Percentiles rank a stretch among this genome's conserved stretches.
Evolutionary conservation across 2,113 vertebrate genomes (phyloP).

Genomic region (Aegotheles bennettii): DNA sequence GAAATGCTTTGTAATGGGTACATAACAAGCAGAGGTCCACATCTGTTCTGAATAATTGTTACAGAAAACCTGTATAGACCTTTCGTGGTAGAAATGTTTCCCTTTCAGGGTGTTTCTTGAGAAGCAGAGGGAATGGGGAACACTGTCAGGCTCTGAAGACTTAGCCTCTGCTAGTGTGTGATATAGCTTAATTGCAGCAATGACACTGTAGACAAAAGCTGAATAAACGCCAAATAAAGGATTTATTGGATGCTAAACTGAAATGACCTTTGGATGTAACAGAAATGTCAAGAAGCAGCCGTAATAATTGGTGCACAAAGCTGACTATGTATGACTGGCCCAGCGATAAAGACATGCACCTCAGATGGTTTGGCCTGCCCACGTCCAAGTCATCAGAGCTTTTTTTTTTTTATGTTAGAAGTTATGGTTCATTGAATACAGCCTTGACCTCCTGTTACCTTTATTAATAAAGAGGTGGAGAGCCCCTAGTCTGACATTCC

Average conservation of each 20-base stretch:
- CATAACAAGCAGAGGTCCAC: background rate
- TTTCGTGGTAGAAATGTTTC: background rate
- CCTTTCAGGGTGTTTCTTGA: background rate
- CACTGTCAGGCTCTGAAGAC: background rate
- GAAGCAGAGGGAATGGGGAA: background rate
- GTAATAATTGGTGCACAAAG: slow-evolving; percentile 19
- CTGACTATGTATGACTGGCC: background rate
- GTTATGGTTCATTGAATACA: background rate
- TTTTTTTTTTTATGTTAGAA: background rate
- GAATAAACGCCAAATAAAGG: slow-evolving; percentile 15
- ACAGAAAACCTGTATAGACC: background rate
- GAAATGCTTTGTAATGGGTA: background rate
- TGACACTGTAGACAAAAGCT: background rate
- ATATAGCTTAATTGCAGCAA: background rate
- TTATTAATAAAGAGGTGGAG: background rate
- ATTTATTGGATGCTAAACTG: slow-evolving; percentile 13
- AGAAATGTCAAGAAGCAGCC: background rate
- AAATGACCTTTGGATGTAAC: background rate
- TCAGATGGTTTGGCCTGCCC: background rate
- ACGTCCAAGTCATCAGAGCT: background rate
- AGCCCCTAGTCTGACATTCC: background rate
- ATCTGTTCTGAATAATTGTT: background rate
- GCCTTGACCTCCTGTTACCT: background rate
- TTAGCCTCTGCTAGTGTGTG: background rate
- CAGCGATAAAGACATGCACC: slow-evolving; percentile 8